These are phyloP conservation scores for Ctenopoma multispine DNA, from an alignment of 2,797 vertebrate species.

Conservation along the genomic window DNA sequence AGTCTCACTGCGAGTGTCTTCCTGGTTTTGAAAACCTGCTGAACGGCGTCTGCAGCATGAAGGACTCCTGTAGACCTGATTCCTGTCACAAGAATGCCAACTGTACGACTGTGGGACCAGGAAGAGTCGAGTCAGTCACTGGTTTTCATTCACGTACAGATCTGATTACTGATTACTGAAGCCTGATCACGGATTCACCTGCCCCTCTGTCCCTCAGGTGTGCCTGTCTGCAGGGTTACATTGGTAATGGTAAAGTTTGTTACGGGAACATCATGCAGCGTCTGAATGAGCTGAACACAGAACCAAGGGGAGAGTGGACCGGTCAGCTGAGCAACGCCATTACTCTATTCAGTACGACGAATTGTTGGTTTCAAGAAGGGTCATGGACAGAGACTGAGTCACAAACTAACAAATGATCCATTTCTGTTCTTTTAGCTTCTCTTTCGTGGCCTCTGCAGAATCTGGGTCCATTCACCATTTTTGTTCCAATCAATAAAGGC, in stretches of 20 bases:
- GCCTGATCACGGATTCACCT: not conserved
- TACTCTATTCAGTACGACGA: slow-evolving; percentile 84
- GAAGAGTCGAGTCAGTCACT: slow-evolving; percentile 85
- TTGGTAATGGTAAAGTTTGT: slow-evolving; percentile 89
- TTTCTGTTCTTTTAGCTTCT: slow-evolving; percentile 58
- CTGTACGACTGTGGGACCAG: slow-evolving; percentile 84
- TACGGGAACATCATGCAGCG: slow-evolving; percentile 90
- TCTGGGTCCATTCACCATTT: slow-evolving; percentile 92
- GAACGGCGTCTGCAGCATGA: slow-evolving; percentile 84
- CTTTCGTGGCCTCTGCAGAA: slow-evolving; percentile 88
- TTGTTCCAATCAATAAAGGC: slow-evolving; percentile 89
- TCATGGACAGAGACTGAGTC: no score
- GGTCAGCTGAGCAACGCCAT: slow-evolving; percentile 89
- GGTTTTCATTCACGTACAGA: not conserved
- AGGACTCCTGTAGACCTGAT: slow-evolving; percentile 83
- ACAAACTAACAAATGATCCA: not conserved
- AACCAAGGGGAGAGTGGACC: slow-evolving; percentile 86
- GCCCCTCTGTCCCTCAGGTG: slow-evolving; percentile 82
- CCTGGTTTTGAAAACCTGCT: slow-evolving; percentile 83
- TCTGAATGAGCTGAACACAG: slow-evolving; percentile 87
- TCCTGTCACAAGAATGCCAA: slow-evolving; percentile 89
- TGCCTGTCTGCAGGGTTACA: slow-evolving; percentile 85
- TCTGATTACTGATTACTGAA: no score
- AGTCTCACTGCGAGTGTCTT: slow-evolving; percentile 95
- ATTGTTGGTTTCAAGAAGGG: not conserved